Percentiles rank a stretch among this genome's conserved stretches.
Evolutionary conservation across 1,140 invertebrate species (phyloP).

Genomic region (Calliopsis andreniformis): DNA sequence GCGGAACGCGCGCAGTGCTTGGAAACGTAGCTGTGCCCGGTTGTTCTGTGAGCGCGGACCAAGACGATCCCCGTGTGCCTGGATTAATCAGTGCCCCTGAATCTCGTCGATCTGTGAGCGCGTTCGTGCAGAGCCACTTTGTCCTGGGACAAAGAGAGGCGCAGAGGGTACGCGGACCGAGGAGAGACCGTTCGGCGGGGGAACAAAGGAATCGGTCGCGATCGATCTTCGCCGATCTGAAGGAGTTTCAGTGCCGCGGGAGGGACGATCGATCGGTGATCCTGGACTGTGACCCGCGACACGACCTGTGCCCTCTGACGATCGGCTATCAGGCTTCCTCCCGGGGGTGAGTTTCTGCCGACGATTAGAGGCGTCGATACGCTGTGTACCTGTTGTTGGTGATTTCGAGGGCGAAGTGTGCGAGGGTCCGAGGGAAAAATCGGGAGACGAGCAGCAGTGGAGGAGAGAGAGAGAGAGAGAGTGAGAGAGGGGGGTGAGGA

Average conservation of each 20-base stretch:
- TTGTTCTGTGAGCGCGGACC: slow-evolving; percentile 23
- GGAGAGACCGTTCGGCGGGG: slow-evolving; percentile 31
- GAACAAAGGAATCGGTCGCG: slow-evolving; percentile 36
- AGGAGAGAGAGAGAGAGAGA: neutral
- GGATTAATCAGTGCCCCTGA: too few species aligned
- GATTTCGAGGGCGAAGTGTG: slow-evolving; percentile 10
- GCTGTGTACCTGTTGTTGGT: too few species aligned
- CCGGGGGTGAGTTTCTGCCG: slow-evolving; percentile 26
- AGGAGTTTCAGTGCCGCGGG: too few species aligned
- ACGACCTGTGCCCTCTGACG: neutral
- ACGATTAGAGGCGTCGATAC: too few species aligned
- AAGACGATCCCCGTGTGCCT: neutral
- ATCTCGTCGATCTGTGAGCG: slow-evolving; percentile 24
- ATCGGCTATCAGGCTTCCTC: neutral
- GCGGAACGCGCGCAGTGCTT: slow-evolving; percentile 51
- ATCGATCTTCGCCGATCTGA: too few species aligned
- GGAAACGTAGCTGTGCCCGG: slow-evolving; percentile 10
- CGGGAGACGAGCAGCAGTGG: neutral
- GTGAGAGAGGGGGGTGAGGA: neutral
- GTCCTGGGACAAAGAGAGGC: slow-evolving; percentile 15
- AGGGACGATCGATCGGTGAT: too few species aligned
- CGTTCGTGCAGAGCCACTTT: neutral
- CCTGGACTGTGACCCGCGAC: too few species aligned
- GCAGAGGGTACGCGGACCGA: neutral
- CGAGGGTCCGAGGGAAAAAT: slow-evolving; percentile 1